These are phyloP conservation scores for Carabus problematicus DNA, from an alignment of 2,888 invertebrate species.

Conservation along the genomic window DNA sequence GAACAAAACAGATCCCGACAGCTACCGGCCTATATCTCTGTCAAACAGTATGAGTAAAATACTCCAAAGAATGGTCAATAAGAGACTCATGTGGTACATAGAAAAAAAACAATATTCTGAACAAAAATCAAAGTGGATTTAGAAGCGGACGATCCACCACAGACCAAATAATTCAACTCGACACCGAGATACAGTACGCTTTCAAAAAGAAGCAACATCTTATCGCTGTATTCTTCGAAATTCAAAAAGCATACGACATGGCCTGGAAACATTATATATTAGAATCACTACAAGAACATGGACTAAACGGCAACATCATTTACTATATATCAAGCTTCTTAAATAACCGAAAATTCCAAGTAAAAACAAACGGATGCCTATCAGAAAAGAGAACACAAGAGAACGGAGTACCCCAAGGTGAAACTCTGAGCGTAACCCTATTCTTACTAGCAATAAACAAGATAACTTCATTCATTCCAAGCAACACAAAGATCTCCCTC, in stretches of 20 bases:
- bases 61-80: slow-evolving; percentile 2
- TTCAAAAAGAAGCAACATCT: neutral
- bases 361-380: slow-evolving; percentile 4
- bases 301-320: neutral
- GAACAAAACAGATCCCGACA: slow-evolving; percentile 5
- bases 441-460: slow-evolving; percentile 1
- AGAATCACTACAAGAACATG: slow-evolving; percentile 6
- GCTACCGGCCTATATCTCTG: neutral
- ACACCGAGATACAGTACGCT: slow-evolving; percentile 1
- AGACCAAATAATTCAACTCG: slow-evolving; percentile 1
- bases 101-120: neutral
- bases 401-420: slow-evolving; percentile 4
- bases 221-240: slow-evolving; percentile 4
- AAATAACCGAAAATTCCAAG: neutral
- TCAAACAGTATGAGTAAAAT: slow-evolving; percentile 10
- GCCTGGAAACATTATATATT: neutral
- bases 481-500: neutral
- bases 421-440: neutral
- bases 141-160: slow-evolving; percentile 4
- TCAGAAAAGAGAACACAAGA: slow-evolving; percentile 3
- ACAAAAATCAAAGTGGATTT: neutral
- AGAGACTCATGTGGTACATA: slow-evolving; percentile 10
- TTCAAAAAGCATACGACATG: slow-evolving; percentile 4
- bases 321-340: neutral
- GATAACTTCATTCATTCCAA: neutral